These are phyloP conservation scores for Falco cherrug DNA, from an alignment of 2,797 vertebrate genomes.

Conservation along the genomic window DNA sequence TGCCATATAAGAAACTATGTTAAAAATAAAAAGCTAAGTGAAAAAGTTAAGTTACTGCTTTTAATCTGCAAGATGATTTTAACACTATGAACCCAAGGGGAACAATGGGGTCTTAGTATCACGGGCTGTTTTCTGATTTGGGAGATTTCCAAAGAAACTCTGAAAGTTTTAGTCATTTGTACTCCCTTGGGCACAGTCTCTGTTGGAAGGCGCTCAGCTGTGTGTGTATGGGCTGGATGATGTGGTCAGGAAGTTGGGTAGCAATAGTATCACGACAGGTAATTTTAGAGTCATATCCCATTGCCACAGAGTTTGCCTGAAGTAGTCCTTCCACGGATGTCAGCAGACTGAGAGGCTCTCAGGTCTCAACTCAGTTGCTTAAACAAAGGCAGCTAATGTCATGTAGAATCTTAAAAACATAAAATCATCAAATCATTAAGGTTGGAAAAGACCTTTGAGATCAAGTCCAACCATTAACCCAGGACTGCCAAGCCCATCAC, in stretches of 20 bases:
- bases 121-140: not conserved
- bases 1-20: not conserved
- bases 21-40: not conserved
- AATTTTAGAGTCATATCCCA: not conserved
- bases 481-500: no score
- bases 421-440: no score
- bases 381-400: not conserved
- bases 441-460: no score
- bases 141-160: not conserved
- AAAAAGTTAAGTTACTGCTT: not conserved
- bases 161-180: not conserved
- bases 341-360: not conserved
- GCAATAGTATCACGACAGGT: not conserved
- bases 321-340: not conserved
- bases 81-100: not conserved
- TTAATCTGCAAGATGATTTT: not conserved
- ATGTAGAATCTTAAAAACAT: not conserved
- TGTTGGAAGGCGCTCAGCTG: not conserved
- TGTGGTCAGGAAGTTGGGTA: not conserved
- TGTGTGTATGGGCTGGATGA: not conserved
- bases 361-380: not conserved
- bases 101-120: not conserved
- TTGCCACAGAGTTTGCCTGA: not conserved
- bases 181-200: not conserved
- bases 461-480: no score